Base-by-base conservation (phyloP, 1,140 invertebrate species). In the Coptotermes formosanus region DNA sequence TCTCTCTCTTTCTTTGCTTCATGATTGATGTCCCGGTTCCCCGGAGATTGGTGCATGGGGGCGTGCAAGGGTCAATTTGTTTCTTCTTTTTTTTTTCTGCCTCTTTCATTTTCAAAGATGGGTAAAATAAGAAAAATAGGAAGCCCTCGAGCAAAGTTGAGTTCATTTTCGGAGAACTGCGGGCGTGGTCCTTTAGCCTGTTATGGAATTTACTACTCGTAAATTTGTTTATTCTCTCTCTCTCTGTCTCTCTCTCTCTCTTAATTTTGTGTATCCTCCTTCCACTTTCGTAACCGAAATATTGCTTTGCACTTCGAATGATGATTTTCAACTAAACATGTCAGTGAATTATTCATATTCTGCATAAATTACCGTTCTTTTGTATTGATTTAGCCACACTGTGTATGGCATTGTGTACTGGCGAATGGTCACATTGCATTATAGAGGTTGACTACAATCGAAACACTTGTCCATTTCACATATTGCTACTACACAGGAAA, bases 141-240 rank as follows among this genome's bases (percentile, higher is more conserved):
- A 11, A 3, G 64, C 64, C 64, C n/a, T 30, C 9, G 64, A 25
- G 64, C 64, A 75, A 75, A 25, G 64, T 75, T 75, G 25, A 75
- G 25, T 75, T 75, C 14, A 75, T 75, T n/a, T 30, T 75, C 64
- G n/a, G 25, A 8, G n/a, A 3, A 69, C 1, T 30, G 14, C 3
- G 64, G 64, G 64, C 64, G 64, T 75, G 64, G 64, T 30, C 30
- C 64, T 30, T 30, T n/a, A 75, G 30, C 25, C 64, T n/a, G 25
- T 75, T 75, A 75, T 30, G 64, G n/a, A 75, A 75, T 75, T 75
- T 75, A 75, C 25, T n/a, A 75, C 64, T 75, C 64, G n/a, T 75
- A 75, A 75, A 75, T 75, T 25, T 30, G 4, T 30, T 3, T 14
- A 8, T 25, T 69, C 64, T n/a, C 64, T 25, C n/a, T 9, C 7